Conservation (phyloP, 2,888 invertebrate species). For the Callinectes sapidus region DNA sequence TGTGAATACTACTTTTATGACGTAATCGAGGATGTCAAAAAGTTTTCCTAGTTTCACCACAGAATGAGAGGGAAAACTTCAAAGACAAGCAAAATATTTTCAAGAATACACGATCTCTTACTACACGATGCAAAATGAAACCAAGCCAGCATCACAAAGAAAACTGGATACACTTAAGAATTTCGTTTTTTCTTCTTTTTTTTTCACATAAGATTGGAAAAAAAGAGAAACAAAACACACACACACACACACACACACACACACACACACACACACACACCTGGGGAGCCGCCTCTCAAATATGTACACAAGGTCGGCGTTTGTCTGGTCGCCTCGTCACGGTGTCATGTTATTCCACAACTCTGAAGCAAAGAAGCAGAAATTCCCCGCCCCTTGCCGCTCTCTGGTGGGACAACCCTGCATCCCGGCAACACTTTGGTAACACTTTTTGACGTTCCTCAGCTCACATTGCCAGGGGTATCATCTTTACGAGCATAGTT, state of each 20-base stretch:
- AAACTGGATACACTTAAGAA: background rate
- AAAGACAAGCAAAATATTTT: too few species aligned
- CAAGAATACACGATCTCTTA: too few species aligned
- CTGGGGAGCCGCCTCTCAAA: slow-evolving; percentile 39
- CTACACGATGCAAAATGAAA: too few species aligned
- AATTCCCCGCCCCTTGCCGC: background rate
- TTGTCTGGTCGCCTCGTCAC: slow-evolving; percentile 16
- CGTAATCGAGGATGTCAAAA: background rate
- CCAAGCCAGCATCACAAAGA: background rate
- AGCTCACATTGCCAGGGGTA: background rate
- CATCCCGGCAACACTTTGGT: background rate
- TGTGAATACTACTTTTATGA: background rate
- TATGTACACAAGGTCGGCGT: slow-evolving; percentile 32
- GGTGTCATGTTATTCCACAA: slow-evolving; percentile 38
- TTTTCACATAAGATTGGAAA: background rate
- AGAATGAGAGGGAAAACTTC: too few species aligned
- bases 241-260: slow-evolving; percentile 1
- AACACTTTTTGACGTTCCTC: background rate
- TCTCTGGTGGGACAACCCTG: background rate
- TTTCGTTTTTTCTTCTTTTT: background rate
- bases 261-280: slow-evolving; percentile 1
- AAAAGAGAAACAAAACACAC: background rate
- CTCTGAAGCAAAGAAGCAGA: slow-evolving; percentile 29
- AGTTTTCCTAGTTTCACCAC: too few species aligned
- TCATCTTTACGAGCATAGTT: background rate